Base-by-base conservation (phyloP, 2,888 invertebrate genomes). In the Pogonocherus hispidulus region DNA sequence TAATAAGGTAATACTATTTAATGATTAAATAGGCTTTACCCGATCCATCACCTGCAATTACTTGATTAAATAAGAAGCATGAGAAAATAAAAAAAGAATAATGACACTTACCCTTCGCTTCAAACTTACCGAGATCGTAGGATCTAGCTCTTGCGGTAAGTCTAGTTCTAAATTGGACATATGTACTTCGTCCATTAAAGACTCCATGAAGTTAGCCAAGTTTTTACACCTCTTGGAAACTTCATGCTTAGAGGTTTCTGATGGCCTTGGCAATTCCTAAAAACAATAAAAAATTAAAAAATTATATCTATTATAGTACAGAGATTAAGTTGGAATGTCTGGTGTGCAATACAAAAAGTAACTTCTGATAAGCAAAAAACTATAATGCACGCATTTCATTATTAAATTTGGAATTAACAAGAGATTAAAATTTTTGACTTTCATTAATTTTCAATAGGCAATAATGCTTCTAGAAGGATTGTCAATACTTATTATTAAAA, bases 171-270 rank as follows among this genome's bases (percentile, higher is more conserved):
- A 84, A 63, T 90, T 90, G 1, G 87, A 81, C 75, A 89, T 90
- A 0, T 89, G 88, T 11, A 89, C 88, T 75, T 93, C 92, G 67
- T 91, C 91, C 84, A 93, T 89, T 1, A 95, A 84, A 27, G 87
- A 91, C 82, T 94, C 93, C 91, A 95, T 93, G 79, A 93, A 91
- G 8, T 88, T 87, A 0, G 92, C 91, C 20, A 95, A 84, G 69
- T 93, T 91, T 81, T 93, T 91, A 78, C 92, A 93, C 9, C 91
- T 88, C 73, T 91, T 90, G 9, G 89, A 90, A 71, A 91, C 90
- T 76, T 91, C 89, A 77, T 90, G 89, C 79, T 91, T 92, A 0
- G 89, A 89, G 8, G 86, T 83, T 79, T 91, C 90, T 11, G 78
- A 78, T 0, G 84, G 82, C 63, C 80, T 78, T 27, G 82, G 76